Evolutionary conservation across 2,888 invertebrate species (phyloP).

Genomic region (Acleris literana): DNA sequence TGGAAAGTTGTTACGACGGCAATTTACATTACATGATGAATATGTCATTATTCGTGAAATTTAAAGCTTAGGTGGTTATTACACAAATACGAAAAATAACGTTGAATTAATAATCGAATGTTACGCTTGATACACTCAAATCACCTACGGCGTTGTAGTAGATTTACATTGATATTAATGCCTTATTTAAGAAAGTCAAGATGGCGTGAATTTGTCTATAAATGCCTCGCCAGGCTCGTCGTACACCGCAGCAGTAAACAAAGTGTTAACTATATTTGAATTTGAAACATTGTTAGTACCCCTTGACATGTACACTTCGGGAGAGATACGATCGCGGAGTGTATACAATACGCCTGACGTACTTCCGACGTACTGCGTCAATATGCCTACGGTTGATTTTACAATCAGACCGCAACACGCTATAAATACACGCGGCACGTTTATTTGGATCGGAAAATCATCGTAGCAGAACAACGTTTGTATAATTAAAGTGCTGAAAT

Average conservation of each 20-base stretch:
- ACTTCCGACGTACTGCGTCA: slow-evolving; percentile 7
- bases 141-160: too few species aligned
- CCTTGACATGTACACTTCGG: background rate
- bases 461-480: slow-evolving; percentile 9
- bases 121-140: too few species aligned
- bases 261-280: background rate
- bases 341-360: slow-evolving; percentile 3
- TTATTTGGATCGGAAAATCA: slow-evolving; percentile 17
- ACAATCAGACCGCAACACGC: slow-evolving; percentile 3
- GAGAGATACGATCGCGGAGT: slow-evolving; percentile 3
- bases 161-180: too few species aligned
- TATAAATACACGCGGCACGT: slow-evolving; percentile 9
- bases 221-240: too few species aligned
- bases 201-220: too few species aligned
- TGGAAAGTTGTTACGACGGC: background rate
- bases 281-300: background rate
- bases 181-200: too few species aligned
- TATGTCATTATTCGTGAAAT: too few species aligned
- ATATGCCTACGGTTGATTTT: slow-evolving; percentile 12
- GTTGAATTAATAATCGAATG: too few species aligned
- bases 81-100: too few species aligned
- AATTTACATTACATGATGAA: background rate
- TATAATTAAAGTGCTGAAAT: slow-evolving; percentile 11
- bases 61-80: too few species aligned
- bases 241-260: background rate